phyloP scores from a whole-genome alignment of 2,797 vertebrate genomes.

The Ispidina lecontei region DNA sequence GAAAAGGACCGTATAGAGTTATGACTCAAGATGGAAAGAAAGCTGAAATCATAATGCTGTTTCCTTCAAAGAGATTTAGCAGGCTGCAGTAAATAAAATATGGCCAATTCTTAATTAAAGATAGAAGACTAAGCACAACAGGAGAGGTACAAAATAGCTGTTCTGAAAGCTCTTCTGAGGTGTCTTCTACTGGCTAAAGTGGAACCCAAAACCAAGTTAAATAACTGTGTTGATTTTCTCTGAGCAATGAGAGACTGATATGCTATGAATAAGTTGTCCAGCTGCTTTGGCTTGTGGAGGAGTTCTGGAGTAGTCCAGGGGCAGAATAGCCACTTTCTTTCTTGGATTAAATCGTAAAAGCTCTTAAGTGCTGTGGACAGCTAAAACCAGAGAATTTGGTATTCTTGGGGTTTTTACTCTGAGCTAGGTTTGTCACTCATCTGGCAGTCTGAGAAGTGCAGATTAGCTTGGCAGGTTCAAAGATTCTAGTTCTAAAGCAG shows the following conservation, averaged over 20 bases:
- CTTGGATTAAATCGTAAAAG: not conserved
- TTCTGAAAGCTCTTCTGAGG: not conserved
- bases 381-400: not conserved
- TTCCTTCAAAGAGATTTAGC: not conserved
- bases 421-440: not conserved
- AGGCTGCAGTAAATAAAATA: not conserved
- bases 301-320: not conserved
- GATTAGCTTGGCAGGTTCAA: not conserved
- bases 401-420: not conserved
- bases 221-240: not conserved
- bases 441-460: not conserved
- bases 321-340: not conserved
- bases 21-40: not conserved
- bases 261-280: not conserved
- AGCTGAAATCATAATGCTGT: not conserved
- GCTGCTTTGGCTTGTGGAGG: not conserved
- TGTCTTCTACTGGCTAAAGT: not conserved
- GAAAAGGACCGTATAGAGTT: not conserved
- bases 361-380: not conserved
- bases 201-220: not conserved
- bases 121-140: not conserved
- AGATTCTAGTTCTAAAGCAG: not conserved
- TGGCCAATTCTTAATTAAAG: not conserved
- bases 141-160: not conserved
- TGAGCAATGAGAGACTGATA: not conserved